Evolutionary conservation across 1,140 invertebrate genomes (phyloP).

Genomic region (Pogonognathellus flavescens): DNA sequence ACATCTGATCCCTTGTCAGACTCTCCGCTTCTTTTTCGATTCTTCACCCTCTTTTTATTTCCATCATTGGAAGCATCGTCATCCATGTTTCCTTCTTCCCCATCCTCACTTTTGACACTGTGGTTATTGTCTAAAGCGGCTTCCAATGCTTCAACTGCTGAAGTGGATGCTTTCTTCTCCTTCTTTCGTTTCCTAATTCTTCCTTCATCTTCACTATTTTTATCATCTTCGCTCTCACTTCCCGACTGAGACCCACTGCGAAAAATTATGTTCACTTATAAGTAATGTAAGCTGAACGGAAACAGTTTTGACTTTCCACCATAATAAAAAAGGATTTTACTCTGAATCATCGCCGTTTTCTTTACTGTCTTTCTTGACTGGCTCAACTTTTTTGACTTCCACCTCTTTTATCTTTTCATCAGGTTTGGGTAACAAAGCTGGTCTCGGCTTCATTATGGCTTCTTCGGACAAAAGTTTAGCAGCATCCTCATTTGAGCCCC

Average conservation of each 20-base stretch:
- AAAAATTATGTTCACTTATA: neutral
- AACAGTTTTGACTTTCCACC: neutral
- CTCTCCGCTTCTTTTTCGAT: conserved; percentile 68
- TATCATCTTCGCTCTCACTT: conserved; percentile 65
- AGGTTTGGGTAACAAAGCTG: conserved; percentile 8
- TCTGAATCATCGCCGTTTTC: conserved; percentile 54
- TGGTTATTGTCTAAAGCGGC: conserved; percentile 71
- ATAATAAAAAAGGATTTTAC: conserved; percentile 32
- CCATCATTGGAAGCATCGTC: conserved; percentile 60
- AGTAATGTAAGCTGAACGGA: neutral
- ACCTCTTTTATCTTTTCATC: conserved; percentile 67
- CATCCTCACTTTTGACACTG: conserved; percentile 26
- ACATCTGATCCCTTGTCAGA: conserved; percentile 65
- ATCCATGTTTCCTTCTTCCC: neutral
- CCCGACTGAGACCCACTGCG: conserved; percentile 31
- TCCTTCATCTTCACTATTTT: conserved; percentile 64
- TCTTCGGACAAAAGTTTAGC: conserved; percentile 67
- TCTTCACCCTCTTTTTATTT: conserved; percentile 68
- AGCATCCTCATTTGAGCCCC: conserved; percentile 90
- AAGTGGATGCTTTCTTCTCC: conserved; percentile 36
- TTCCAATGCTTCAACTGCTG: conserved; percentile 70
- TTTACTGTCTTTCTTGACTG: conserved; percentile 22
- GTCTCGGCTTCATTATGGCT: conserved; percentile 55
- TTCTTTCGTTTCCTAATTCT: conserved; percentile 70
- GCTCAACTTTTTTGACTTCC: conserved; percentile 56